Conservation (phyloP, 2,888 invertebrate genomes). For the Augochlorella aurata region DNA sequence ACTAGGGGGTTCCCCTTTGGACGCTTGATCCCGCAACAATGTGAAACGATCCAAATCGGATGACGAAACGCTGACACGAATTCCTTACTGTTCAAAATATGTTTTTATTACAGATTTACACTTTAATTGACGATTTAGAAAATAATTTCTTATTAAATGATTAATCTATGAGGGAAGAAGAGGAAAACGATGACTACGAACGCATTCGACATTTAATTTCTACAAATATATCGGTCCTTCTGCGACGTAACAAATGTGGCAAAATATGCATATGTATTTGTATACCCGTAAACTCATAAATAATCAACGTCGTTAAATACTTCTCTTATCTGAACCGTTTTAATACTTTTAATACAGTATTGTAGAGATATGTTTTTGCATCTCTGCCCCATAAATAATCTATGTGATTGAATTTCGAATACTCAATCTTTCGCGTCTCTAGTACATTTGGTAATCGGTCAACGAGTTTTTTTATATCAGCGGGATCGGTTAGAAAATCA, state of each 20-base stretch:
- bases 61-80: background rate
- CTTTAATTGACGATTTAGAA: too few species aligned
- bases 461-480: slow-evolving; percentile 74
- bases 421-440: slow-evolving; percentile 72
- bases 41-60: background rate
- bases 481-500: slow-evolving; percentile 84
- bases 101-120: too few species aligned
- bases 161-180: too few species aligned
- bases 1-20: background rate
- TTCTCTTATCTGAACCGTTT: slow-evolving; percentile 59
- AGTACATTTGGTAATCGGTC: slow-evolving; percentile 76
- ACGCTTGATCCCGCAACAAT: background rate
- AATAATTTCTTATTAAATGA: too few species aligned
- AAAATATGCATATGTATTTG: slow-evolving; percentile 6
- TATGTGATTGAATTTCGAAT: slow-evolving; percentile 78
- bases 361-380: slow-evolving; percentile 74
- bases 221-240: background rate
- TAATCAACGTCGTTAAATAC: background rate
- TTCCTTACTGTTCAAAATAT: background rate
- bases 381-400: slow-evolving; percentile 80
- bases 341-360: slow-evolving; percentile 68
- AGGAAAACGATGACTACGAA: background rate
- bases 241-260: background rate
- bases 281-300: slow-evolving; percentile 16
- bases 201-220: background rate